Evolutionary conservation across 2,888 invertebrate species (phyloP).

Genomic region (Caenorhabditis angaria): DNA sequence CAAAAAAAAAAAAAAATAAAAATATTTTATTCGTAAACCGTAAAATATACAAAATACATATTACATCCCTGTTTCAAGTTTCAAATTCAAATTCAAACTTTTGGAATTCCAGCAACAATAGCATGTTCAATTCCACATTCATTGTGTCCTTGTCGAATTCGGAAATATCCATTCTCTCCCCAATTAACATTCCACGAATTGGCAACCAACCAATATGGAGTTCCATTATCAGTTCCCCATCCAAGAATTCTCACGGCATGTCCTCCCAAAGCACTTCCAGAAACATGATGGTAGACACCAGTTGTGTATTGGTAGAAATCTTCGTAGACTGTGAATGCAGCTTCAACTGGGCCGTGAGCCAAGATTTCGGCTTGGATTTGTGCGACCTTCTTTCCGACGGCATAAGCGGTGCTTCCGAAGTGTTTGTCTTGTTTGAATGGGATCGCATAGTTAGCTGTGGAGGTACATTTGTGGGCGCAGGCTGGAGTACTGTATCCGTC

Average conservation of each 20-base stretch:
- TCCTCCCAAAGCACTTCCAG: conserved; percentile 80
- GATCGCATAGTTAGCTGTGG: conserved; percentile 17
- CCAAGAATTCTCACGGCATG: conserved; percentile 87
- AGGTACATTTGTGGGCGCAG: conserved; percentile 39
- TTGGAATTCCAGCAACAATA: conserved; percentile 51
- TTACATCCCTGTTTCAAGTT: no score
- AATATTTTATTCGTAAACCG: no score
- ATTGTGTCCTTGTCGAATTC: conserved; percentile 49
- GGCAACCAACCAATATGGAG: conserved; percentile 87
- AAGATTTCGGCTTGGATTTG: conserved; percentile 85
- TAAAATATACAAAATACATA: no score
- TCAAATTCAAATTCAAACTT: no score
- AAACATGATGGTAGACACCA: conserved; percentile 74
- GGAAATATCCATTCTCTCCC: conserved; percentile 79
- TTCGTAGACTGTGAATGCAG: conserved; percentile 85
- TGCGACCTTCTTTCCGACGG: conserved; percentile 77
- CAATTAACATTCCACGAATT: conserved; percentile 93
- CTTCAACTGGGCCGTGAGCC: conserved; percentile 84
- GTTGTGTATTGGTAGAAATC: conserved; percentile 86
- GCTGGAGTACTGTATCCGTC: conserved; percentile 25
- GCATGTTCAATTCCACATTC: conserved; percentile 54
- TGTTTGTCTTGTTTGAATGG: conserved; percentile 41
- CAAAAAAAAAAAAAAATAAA: no score
- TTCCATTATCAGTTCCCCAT: conserved; percentile 81
- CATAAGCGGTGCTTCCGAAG: conserved; percentile 34